Percentiles rank a stretch among this genome's conserved stretches.
These are phyloP conservation scores for Poeciliopsis turrubarensis DNA, from an alignment of 2,113 vertebrate species.

Conservation along the genomic window DNA sequence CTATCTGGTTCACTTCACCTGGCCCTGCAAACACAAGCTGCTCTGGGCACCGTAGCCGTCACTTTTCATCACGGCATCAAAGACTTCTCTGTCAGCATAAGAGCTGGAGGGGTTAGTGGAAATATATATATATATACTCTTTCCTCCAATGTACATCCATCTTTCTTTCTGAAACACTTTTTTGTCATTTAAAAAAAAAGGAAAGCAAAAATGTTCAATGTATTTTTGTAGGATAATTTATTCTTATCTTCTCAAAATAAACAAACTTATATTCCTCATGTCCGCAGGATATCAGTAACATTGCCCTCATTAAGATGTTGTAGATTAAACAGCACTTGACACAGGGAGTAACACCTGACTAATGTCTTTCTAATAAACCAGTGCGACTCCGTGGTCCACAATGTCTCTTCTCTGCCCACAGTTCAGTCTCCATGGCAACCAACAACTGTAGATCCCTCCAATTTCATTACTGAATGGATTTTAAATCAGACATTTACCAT, in stretches of 20 bases:
- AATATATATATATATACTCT: constrained; percentile 21
- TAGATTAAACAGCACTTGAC: background rate
- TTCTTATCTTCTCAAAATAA: background rate
- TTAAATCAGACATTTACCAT: background rate
- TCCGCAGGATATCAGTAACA: background rate
- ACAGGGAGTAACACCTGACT: background rate
- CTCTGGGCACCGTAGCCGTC: constrained; percentile 51
- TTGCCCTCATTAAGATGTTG: background rate
- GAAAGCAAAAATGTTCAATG: background rate
- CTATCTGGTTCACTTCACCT: constrained; percentile 65
- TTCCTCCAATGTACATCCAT: constrained; percentile 15
- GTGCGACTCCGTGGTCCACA: too few relatives aligned
- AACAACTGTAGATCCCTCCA: background rate
- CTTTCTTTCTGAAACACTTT: constrained; percentile 13
- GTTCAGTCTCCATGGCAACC: too few relatives aligned
- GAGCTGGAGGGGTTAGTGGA: constrained; percentile 29
- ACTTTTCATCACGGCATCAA: constrained; percentile 71
- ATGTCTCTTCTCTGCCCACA: too few relatives aligned
- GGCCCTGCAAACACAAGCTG: constrained; percentile 38
- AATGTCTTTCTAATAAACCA: background rate
- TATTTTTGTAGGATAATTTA: background rate
- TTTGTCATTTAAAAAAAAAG: constrained; percentile 18
- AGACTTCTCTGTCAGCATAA: constrained; percentile 41
- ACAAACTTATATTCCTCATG: background rate
- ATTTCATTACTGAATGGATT: background rate